These are phyloP conservation scores for Ophraella communa DNA, from an alignment of 2,888 invertebrate genomes.

Conservation along the genomic window DNA sequence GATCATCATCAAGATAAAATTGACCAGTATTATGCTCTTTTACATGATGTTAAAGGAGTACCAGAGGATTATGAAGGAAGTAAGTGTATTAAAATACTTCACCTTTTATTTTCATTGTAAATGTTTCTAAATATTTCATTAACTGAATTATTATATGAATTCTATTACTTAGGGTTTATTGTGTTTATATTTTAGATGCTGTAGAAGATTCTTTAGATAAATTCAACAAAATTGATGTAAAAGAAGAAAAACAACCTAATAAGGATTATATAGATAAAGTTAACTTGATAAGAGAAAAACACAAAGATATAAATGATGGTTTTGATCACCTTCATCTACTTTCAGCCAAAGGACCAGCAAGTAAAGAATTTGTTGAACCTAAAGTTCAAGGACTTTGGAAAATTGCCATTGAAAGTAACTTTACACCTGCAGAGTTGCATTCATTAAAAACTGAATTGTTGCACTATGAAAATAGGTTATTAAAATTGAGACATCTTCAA, in stretches of 20 bases:
- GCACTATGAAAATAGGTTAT: constrained; percentile 85
- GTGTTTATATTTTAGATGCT: constrained; percentile 64
- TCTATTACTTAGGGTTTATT: no score
- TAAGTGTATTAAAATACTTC: no score
- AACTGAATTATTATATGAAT: no score
- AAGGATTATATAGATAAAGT: constrained; percentile 72
- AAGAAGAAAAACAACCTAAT: constrained; percentile 65
- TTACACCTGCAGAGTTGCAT: constrained; percentile 80
- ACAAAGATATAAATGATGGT: constrained; percentile 77
- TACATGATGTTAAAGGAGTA: constrained; percentile 71
- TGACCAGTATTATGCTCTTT: constrained; percentile 83
- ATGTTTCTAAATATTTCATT: no score
- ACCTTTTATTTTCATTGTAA: no score
- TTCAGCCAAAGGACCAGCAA: constrained; percentile 78
- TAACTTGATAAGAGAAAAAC: constrained; percentile 75
- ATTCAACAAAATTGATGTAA: constrained; percentile 72
- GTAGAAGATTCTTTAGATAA: constrained; percentile 74
- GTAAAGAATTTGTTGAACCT: constrained; percentile 88
- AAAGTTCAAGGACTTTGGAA: constrained; percentile 91
- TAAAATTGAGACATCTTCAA: constrained; percentile 83
- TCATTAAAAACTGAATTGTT: constrained; percentile 85
- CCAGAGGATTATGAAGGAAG: constrained; percentile 72
- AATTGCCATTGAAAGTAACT: constrained; percentile 79
- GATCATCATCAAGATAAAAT: constrained; percentile 91
- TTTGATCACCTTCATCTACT: constrained; percentile 78